Base-by-base conservation (phyloP, 2,888 invertebrate genomes). In the Nephrotoma appendiculata region DNA sequence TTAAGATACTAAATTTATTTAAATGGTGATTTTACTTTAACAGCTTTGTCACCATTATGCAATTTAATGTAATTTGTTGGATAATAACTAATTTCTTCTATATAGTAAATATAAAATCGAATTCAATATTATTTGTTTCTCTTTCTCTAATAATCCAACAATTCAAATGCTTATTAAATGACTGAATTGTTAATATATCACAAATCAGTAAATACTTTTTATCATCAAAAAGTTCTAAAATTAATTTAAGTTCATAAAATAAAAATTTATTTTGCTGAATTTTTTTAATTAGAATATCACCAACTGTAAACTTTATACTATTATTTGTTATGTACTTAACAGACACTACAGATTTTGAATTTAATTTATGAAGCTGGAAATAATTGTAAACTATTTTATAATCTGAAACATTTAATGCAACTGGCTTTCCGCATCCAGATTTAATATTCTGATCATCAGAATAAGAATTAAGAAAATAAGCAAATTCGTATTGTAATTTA, bases 401-500 rank as follows among this genome's bases (percentile, higher is more conserved):
- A 19, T 57, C 7, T 57, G 7, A 57, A 19, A 57, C 6, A 4
- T 57, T 4, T 52, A 5, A 15, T 52, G 31, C 2, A 19, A 57
- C 57, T 19, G 19, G 7, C 9, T 57, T 57, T 31, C 7, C 15
- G 15, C 52, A 15, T 4, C n/a, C 15, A 5, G 52, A 52, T 52
- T n/a, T 52, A 52, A 52, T 57, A 57, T 19, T 19, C 31, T 57
- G 52, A 4, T 52, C 4, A 6, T 52, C 52, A 12, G 48, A 48
- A 48, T 48, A 48, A 11, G 48, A 48, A 11, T 48, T 48, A 48
- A 48, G 9, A 5, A 48, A 6, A 7, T 52, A 15, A 83, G 86
- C 86, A 41, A 86, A 52, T 19, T 48, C 48, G 41, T 88, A 86
- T 86, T 88, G 88, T 85, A 87, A 83, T 87, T 87, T 87, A 12